Evolutionary conservation across 2,888 invertebrate species (phyloP).

Genomic region (Capitulum mitella): DNA sequence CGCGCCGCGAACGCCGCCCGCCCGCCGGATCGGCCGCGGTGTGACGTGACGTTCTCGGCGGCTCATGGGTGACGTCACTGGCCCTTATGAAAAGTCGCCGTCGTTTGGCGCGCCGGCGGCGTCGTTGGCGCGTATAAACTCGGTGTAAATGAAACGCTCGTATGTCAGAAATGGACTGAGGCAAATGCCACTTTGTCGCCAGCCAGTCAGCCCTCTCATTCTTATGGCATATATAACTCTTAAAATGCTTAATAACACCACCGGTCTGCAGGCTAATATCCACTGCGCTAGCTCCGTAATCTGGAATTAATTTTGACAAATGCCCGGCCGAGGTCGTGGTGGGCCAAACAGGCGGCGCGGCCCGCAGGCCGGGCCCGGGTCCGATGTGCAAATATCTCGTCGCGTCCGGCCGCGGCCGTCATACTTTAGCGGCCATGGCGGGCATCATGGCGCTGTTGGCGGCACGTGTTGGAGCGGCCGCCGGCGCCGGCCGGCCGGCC

Average conservation of each 20-base stretch:
- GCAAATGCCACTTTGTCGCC: constrained; percentile 18
- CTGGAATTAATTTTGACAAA: constrained; percentile 22
- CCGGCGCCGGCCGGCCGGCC: background rate
- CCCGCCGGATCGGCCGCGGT: background rate
- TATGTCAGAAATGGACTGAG: constrained; percentile 17
- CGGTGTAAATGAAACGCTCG: constrained; percentile 24
- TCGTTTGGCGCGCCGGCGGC: background rate
- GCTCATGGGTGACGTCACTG: background rate
- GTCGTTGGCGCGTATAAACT: constrained; percentile 1
- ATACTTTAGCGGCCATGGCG: background rate
- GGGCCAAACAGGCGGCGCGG: background rate
- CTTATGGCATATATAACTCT: constrained; percentile 24
- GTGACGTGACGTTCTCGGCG: background rate
- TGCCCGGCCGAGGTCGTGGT: background rate
- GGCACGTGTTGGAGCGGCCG: background rate
- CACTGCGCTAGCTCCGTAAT: constrained; percentile 13
- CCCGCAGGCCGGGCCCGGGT: background rate
- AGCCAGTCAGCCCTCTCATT: background rate
- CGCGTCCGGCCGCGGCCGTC: background rate
- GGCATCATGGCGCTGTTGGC: constrained; percentile 6
- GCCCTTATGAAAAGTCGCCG: background rate
- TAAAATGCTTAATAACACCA: constrained; percentile 23
- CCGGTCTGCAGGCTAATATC: constrained; percentile 8
- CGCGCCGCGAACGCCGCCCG: background rate
- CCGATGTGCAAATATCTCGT: background rate